Conservation (phyloP, 1,140 invertebrate species). For the Maconellicoccus hirsutus region DNA sequence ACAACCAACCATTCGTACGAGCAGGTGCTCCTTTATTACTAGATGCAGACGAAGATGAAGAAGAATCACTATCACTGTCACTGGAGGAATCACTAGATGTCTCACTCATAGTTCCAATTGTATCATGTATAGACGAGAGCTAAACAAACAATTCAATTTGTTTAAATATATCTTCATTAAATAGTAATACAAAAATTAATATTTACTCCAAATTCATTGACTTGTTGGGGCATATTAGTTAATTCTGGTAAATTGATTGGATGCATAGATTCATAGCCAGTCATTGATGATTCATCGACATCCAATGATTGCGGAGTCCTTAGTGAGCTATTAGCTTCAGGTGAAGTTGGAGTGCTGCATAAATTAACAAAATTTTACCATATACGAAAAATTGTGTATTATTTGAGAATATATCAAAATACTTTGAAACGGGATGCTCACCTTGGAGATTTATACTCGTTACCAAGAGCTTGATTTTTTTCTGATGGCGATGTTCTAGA, state of each 20-base stretch:
- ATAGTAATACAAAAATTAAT: background rate
- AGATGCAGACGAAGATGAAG: background rate
- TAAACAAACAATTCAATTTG: background rate
- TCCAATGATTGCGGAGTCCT: background rate
- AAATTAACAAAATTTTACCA: background rate
- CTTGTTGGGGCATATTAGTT: slow-evolving; percentile 7
- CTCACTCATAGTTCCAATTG: background rate
- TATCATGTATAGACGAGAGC: background rate
- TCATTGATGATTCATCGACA: slow-evolving; percentile 15
- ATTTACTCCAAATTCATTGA: slow-evolving; percentile 7
- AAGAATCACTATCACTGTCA: slow-evolving; percentile 17
- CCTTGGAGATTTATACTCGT: slow-evolving; percentile 11
- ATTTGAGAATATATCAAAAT: background rate
- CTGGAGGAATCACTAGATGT: background rate
- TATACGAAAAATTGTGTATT: background rate
- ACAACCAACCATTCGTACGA: slow-evolving; percentile 1
- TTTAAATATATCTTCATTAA: background rate
- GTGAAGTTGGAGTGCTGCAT: background rate
- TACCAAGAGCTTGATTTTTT: background rate
- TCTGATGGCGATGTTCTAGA: background rate
- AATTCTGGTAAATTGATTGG: slow-evolving; percentile 14
- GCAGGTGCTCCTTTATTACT: slow-evolving; percentile 2
- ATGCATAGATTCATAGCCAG: slow-evolving; percentile 8
- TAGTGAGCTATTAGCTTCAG: slow-evolving; percentile 2
- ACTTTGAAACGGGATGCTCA: background rate